phyloP scores from a whole-genome alignment of 2,797 vertebrate genomes.

The Scarus forsteni region DNA sequence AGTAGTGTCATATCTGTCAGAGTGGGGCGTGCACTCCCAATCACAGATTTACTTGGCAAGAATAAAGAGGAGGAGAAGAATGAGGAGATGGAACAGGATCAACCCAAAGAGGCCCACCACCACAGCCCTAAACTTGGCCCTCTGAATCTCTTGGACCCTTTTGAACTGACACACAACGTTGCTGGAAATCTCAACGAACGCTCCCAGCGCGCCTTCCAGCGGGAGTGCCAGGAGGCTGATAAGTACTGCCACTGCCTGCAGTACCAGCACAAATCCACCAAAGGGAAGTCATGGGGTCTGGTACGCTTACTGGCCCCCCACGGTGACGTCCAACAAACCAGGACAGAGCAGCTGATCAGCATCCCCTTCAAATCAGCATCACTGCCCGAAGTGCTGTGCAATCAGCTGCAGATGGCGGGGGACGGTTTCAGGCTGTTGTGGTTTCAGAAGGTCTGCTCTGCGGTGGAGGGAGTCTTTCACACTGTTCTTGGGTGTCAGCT shows the following conservation, averaged over 20 bases:
- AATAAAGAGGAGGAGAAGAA: conserved; percentile 17
- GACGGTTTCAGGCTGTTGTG: conserved; percentile 74
- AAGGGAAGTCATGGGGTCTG: conserved; percentile 91
- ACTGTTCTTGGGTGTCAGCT: conserved; percentile 83
- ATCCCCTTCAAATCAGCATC: conserved; percentile 76
- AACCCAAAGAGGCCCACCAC: conserved; percentile 17
- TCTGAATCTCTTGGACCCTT: conserved; percentile 92
- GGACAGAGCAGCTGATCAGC: conserved; percentile 61
- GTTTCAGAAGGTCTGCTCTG: conserved; percentile 80
- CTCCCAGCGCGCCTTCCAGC: conserved; percentile 80
- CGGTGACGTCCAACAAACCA: conserved; percentile 25
- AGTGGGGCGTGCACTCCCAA: conserved; percentile 80
- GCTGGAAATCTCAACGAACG: conserved; percentile 89
- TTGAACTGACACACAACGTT: conserved; percentile 94
- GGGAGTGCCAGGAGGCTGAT: conserved; percentile 86
- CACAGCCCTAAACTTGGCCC: conserved; percentile 79
- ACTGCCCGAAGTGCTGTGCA: conserved; percentile 70
- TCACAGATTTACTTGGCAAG: conserved; percentile 77
- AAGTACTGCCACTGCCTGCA: conserved; percentile 92
- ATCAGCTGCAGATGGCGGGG: conserved; percentile 65
- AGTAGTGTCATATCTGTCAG: conserved; percentile 84
- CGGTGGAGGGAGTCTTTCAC: conserved; percentile 76
- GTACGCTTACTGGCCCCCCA: conserved; percentile 87
- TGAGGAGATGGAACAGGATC: conserved; percentile 41
- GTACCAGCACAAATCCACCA: conserved; percentile 86